Base-by-base conservation (phyloP, 2,113 vertebrate species). In the Galbula dea region DNA sequence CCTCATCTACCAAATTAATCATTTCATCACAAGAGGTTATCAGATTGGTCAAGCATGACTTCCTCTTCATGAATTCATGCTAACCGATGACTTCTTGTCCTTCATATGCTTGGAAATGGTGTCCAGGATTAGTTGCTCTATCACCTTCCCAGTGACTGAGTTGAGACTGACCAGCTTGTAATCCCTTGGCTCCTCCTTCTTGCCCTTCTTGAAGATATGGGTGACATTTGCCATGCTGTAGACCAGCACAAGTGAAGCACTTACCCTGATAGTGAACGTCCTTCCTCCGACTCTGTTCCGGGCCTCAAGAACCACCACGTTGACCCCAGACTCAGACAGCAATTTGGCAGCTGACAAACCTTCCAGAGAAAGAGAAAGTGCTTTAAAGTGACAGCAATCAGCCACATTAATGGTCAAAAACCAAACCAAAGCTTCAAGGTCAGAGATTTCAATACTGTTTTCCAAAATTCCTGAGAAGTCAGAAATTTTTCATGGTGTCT, bases 311-410 rank as follows among this genome's bases (percentile, higher is more conserved):
- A 98, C 98, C 85, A 98, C 93, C 91, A 98, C 98, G 0, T 24
- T 97, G 89, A 98, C 43, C 36, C 96, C 97, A 96, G 97, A 92
- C 85, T 98, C 97, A 48, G 82, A 92, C 23, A 98, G 95, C 72
- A 98, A 92, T 49, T 98, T 98, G 87, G 98, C 98, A 12, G 98
- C 98, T 2, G 97, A 97, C 88, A 98, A 94, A 77, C 98, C 98
- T 98, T 88, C 13, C 71, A 69, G 19, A 59, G 45, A 94, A 83
- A 78, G 32, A 91, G 27, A 61, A 58, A 89, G 19, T 32, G 20
- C 34, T 83, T 85, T 83, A 69, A 92, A 91, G 20, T 15, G 59
- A 41, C 34, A 94, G 30, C 22, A 58, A 67, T 32, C 29, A 77
- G 17, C 3, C 12, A 73, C 12, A 29, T 27, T 20, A 65, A 48